These are phyloP conservation scores for Sus cebifrons DNA, from an alignment of 2,797 vertebrate species.

Conservation along the genomic window DNA sequence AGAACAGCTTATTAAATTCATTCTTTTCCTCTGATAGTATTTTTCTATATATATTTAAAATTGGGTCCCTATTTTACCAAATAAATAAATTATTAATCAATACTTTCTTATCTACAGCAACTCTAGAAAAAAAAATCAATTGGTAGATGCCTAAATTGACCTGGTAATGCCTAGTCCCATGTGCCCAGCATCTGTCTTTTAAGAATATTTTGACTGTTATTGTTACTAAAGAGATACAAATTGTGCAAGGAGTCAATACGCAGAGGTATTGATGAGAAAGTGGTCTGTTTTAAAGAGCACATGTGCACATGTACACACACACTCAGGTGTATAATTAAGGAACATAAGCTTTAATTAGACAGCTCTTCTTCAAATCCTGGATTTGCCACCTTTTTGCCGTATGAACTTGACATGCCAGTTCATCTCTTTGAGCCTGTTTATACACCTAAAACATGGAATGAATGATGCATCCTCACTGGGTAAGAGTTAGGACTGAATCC, in stretches of 20 bases:
- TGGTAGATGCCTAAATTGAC: slow-evolving; percentile 18
- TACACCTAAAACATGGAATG: not conserved
- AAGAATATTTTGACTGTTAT: slow-evolving; percentile 27
- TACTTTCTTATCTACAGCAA: not conserved
- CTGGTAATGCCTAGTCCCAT: not conserved
- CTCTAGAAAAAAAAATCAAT: not conserved
- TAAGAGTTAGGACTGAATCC: not conserved
- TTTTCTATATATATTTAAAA: slow-evolving; percentile 25
- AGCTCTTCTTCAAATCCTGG: not conserved
- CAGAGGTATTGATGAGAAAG: not conserved
- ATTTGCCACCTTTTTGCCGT: not conserved
- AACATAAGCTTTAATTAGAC: not conserved
- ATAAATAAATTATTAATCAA: slow-evolving; percentile 16
- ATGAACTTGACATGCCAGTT: not conserved
- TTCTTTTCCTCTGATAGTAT: not conserved
- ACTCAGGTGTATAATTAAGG: not conserved
- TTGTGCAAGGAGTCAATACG: not conserved
- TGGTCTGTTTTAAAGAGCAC: not conserved
- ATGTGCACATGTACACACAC: too few species aligned
- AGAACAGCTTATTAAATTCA: not conserved
- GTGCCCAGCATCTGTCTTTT: not conserved
- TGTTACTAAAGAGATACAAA: slow-evolving; percentile 39
- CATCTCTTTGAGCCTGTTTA: not conserved
- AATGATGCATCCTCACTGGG: not conserved
- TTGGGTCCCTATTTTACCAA: not conserved